phyloP scores from a whole-genome alignment of 2,888 invertebrate genomes.

The Cerceris ruficornis region DNA sequence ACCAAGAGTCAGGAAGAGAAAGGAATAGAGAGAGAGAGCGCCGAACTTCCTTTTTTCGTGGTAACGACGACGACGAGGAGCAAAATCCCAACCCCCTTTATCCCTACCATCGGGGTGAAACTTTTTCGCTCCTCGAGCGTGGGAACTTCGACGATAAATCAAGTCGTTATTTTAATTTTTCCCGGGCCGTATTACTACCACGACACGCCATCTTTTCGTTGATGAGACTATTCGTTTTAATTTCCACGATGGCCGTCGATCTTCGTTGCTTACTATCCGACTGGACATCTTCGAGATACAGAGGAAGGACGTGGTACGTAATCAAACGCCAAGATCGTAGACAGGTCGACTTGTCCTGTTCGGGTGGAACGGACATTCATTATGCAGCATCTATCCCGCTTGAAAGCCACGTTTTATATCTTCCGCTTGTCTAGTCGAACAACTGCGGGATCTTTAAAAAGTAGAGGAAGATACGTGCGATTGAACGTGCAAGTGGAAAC shows the following conservation, averaged over 20 bases:
- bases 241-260: constrained; percentile 21
- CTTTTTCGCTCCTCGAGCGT: constrained; percentile 61
- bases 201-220: constrained; percentile 27
- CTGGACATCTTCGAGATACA: constrained; percentile 2
- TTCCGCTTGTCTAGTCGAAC: too few species aligned
- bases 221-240: constrained; percentile 36
- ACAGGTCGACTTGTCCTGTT: neutral
- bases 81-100: constrained; percentile 22
- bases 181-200: constrained; percentile 28
- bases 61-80: constrained; percentile 47
- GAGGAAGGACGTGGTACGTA: neutral
- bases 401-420: too few species aligned
- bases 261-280: neutral
- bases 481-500: too few species aligned
- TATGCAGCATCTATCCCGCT: too few species aligned
- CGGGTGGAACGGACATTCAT: neutral
- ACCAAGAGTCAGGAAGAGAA: constrained; percentile 19
- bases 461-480: too few species aligned
- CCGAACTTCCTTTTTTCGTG: constrained; percentile 43
- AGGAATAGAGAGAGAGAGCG: constrained; percentile 44
- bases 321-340: neutral
- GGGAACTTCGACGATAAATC: constrained; percentile 71
- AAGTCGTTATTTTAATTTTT: constrained; percentile 73
- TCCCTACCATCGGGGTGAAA: constrained; percentile 37
- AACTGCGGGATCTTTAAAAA: too few species aligned